phyloP scores from a whole-genome alignment of 2,888 invertebrate genomes.

The Cerastoderma edule region DNA sequence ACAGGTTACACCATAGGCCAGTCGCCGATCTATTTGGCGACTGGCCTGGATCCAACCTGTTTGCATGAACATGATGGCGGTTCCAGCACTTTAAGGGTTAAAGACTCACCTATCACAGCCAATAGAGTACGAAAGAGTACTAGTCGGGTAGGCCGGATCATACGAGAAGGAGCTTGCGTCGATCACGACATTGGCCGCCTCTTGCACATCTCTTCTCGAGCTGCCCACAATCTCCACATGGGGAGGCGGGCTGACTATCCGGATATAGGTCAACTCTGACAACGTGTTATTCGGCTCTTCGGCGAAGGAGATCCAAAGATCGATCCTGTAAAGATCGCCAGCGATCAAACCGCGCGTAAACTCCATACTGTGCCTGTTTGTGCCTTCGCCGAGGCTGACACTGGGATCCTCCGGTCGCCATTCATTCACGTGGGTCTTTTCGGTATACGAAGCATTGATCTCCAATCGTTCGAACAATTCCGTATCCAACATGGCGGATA shows the following conservation, averaged over 20 bases:
- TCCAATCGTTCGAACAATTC: conserved; percentile 58
- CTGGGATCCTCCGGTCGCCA: conserved; percentile 44
- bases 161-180: conserved; percentile 59
- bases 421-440: conserved; percentile 46
- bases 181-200: conserved; percentile 2
- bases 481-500: conserved; percentile 56
- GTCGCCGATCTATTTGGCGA: no score
- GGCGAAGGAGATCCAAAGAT: conserved; percentile 49
- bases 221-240: conserved; percentile 60
- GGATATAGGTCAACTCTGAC: conserved; percentile 56
- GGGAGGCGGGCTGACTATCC: conserved; percentile 56
- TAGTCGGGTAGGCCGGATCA: conserved; percentile 45
- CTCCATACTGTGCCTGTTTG: conserved; percentile 37
- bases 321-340: conserved; percentile 41
- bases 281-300: conserved; percentile 54
- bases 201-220: conserved; percentile 32
- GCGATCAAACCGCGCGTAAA: conserved; percentile 46
- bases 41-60: no score
- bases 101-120: conserved; percentile 12
- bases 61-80: no score
- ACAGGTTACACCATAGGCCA: no score
- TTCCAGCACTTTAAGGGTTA: no score
- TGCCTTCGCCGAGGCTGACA: neutral
- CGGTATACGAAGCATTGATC: conserved; percentile 42
- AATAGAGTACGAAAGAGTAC: neutral